A percentile compares a stretch with the other conserved stretches of the same genome.
Evolutionary conservation across 2,797 vertebrate genomes (phyloP).

Genomic region (Morelia viridis): DNA sequence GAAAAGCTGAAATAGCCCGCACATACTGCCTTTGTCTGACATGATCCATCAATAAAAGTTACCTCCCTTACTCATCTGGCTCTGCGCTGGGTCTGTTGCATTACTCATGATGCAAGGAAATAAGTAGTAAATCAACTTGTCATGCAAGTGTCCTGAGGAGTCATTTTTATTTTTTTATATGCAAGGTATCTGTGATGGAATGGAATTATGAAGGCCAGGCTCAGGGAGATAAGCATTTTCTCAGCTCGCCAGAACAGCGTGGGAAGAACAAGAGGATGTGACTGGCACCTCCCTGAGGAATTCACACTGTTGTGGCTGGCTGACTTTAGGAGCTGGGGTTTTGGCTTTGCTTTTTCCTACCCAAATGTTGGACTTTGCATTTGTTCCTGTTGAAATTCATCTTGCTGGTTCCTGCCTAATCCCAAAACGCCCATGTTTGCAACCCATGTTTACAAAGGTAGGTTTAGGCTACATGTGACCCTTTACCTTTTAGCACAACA

Average conservation of each 20-base stretch:
- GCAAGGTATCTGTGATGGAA: background rate
- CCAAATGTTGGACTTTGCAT: background rate
- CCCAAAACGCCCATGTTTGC: background rate
- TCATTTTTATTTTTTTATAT: background rate
- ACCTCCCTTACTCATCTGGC: background rate
- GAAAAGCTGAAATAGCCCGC: background rate
- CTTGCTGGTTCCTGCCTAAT: background rate
- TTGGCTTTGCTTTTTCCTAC: background rate
- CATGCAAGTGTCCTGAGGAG: background rate
- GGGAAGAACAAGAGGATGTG: too few relatives aligned
- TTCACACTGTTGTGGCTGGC: too few relatives aligned
- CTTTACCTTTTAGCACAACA: background rate
- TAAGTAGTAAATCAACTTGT: background rate
- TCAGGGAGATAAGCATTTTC: too few relatives aligned
- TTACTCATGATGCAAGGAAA: background rate
- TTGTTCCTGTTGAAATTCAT: background rate
- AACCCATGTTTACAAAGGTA: background rate
- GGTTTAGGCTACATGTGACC: background rate
- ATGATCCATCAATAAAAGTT: background rate
- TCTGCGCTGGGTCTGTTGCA: background rate
- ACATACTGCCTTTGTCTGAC: background rate
- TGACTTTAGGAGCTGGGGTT: too few relatives aligned
- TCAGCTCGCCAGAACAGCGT: too few relatives aligned
- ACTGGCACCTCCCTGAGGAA: too few relatives aligned
- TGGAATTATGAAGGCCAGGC: too few relatives aligned